phyloP scores from a whole-genome alignment of 2,797 vertebrate species.

The Leptoclinus maculatus region DNA sequence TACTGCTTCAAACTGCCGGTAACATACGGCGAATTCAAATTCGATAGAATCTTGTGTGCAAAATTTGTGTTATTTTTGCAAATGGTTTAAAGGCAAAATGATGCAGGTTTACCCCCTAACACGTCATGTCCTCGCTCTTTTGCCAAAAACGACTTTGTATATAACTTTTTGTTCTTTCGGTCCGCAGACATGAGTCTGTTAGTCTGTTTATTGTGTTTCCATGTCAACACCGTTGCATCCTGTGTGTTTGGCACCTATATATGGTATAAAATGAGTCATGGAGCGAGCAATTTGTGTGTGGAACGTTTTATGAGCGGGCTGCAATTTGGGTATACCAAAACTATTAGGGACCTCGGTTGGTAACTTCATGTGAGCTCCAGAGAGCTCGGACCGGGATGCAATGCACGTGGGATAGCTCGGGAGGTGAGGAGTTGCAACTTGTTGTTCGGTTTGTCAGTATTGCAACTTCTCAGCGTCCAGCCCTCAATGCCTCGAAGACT shows the following conservation, averaged over 20 bases:
- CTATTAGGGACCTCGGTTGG: slow-evolving; percentile 63
- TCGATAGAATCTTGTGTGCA: background rate
- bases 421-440: background rate
- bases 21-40: background rate
- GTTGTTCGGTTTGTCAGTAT: background rate
- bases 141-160: slow-evolving; percentile 2
- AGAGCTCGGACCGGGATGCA: slow-evolving; percentile 12
- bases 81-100: background rate
- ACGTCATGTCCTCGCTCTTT: background rate
- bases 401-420: background rate
- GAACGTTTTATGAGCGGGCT: slow-evolving; percentile 77
- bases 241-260: slow-evolving; percentile 68
- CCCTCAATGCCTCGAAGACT: background rate
- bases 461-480: background rate
- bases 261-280: slow-evolving; percentile 72
- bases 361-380: slow-evolving; percentile 41
- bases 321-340: slow-evolving; percentile 81
- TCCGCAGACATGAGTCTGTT: slow-evolving; percentile 32
- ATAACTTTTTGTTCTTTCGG: background rate
- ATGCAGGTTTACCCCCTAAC: background rate
- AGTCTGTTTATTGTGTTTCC: slow-evolving; percentile 73
- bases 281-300: slow-evolving; percentile 72
- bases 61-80: background rate
- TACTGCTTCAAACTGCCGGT: background rate
- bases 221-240: slow-evolving; percentile 67